Base-by-base conservation (phyloP, 2,888 invertebrate genomes). In the Leptopilina syphax region DNA sequence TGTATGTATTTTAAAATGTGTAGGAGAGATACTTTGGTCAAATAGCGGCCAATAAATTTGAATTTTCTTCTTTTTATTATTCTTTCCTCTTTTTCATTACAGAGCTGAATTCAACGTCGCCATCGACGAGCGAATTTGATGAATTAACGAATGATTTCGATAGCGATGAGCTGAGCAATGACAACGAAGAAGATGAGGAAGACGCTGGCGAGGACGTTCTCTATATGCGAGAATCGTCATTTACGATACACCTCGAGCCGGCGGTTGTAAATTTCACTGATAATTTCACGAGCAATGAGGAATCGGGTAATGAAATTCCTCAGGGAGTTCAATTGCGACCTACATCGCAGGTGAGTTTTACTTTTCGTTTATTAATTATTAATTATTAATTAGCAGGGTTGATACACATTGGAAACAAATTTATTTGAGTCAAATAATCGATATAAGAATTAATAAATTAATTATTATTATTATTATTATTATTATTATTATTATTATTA, bases 61-160 rank as follows among this genome's bases (percentile, higher is more conserved):
- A 80, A 73, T 79, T 76, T 78, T 54, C 70, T 76, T 1, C 9
- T 47, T 9, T 50, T 10, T 50, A 9, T 47, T 47, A 47, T 47
- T 47, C 47, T 80, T 79, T 76, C 65, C 57, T 10, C 79, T 78
- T 82, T 83, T 78, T 84, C 79, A 80, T 89, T 87, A 6, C 94
- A 97, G 97, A 96, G 92, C 92, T 96, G 87, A 96, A 97, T 92
- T 94, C 95, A 84, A 96, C 96, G 79, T 92, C 92, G 80, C 93
- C 93, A 87, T 93, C 94, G 83, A 94, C 94, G 81, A 91, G 90
- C 79, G 94, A 94, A 77, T 90, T 91, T 66, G 90, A 92, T 1
- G 85, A 90, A 60, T 83, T 88, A 54, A 85, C 87, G 41, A 87
- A 88, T 34, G 94, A 94, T 86, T 93, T 93, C 76, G 95, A 94